Conservation (phyloP, 2,113 vertebrate genomes). For the Paramormyrops kingsleyae region DNA sequence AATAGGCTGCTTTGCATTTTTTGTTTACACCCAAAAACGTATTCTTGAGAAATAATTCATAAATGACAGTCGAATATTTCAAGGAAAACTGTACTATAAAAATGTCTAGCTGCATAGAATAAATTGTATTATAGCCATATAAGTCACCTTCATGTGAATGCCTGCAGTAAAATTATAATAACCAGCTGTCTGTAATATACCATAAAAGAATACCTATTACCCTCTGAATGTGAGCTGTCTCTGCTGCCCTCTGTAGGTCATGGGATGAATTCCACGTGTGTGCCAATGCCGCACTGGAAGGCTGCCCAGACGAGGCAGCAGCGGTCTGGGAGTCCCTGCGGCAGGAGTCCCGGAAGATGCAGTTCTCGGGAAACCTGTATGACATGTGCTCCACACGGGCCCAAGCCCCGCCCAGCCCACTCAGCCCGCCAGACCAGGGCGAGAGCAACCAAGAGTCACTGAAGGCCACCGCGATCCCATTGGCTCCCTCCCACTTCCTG, state of each 20-base stretch:
- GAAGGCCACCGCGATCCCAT: constrained; percentile 45
- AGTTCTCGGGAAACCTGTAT: constrained; percentile 84
- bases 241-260: constrained; percentile 61
- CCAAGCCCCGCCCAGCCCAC: constrained; percentile 47
- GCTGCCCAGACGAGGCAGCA: constrained; percentile 77
- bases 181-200: not conserved
- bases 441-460: constrained; percentile 83
- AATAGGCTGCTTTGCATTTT: not conserved
- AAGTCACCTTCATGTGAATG: constrained; percentile 1
- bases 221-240: not conserved
- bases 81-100: not conserved
- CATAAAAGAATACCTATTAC: not conserved
- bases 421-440: constrained; percentile 43
- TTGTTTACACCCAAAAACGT: not conserved
- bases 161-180: not conserved
- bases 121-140: not conserved
- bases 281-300: constrained; percentile 68
- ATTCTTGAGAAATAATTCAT: not conserved
- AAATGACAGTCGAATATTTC: not conserved
- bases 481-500: constrained; percentile 24
- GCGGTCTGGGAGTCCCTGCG: constrained; percentile 85
- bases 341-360: constrained; percentile 76
- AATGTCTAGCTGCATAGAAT: not conserved
- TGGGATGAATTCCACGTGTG: constrained; percentile 88
- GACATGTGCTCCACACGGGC: constrained; percentile 70